Percentiles rank a stretch among this genome's conserved stretches.
Conservation (phyloP, 2,797 vertebrate species). For the Mareca strepera region DNA sequence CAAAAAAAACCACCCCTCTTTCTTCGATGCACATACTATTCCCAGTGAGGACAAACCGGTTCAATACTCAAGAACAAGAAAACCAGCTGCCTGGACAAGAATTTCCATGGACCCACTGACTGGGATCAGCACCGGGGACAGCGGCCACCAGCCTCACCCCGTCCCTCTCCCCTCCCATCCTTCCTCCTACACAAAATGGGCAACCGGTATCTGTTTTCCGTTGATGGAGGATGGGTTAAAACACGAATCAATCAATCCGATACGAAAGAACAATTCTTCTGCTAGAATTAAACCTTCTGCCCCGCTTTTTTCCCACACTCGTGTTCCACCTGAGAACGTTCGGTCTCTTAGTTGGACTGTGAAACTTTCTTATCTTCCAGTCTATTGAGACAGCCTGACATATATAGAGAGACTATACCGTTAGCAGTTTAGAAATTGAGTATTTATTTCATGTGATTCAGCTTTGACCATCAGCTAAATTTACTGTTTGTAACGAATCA, state of each 20-base stretch:
- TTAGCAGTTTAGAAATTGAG: neutral
- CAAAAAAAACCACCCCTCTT: fast-evolving
- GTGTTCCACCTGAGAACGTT: neutral
- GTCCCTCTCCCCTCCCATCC: fast-evolving
- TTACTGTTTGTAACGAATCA: neutral
- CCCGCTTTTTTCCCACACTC: neutral
- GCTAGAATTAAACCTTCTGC: neutral
- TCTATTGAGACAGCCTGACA: neutral
- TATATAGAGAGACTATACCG: neutral
- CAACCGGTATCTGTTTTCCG: neutral
- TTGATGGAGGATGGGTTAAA: neutral
- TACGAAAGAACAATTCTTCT: fast-evolving
- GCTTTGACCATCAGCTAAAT: neutral
- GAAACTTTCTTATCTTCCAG: neutral
- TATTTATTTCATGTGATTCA: neutral
- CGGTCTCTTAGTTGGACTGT: neutral
- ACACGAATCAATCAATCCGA: fast-evolving
- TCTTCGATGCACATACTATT: neutral
- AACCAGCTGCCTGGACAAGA: fast-evolving
- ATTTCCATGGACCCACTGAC: fast-evolving
- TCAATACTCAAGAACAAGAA: neutral
- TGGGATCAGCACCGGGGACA: constrained; percentile 77
- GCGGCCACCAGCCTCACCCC: neutral
- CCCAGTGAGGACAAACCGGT: fast-evolving
- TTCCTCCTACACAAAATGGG: neutral